Evolutionary conservation across 2,888 invertebrate genomes (phyloP).

Genomic region (Kryphioiulus occultus): DNA sequence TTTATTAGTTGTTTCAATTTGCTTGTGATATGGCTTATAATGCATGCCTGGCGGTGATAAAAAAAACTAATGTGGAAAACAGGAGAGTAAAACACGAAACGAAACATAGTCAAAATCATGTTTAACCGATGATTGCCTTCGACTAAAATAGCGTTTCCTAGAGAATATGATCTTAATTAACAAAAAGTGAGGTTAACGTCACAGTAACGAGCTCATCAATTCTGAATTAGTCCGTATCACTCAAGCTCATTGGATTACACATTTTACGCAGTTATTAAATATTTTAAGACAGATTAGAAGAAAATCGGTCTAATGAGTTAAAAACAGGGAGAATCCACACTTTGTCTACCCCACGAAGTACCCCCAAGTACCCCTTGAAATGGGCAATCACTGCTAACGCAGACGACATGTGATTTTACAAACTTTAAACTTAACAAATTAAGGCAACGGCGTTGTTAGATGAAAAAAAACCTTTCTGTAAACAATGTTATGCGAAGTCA

Average conservation of each 20-base stretch:
- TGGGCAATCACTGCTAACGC: not conserved
- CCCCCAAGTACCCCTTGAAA: not conserved
- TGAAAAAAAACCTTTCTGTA: no score
- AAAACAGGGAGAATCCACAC: not conserved
- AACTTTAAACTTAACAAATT: no score
- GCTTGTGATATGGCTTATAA: not conserved
- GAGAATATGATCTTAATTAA: not conserved
- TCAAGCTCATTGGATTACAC: not conserved
- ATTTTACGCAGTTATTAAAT: not conserved
- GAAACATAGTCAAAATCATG: no score
- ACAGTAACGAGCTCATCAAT: not conserved
- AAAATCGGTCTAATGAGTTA: not conserved
- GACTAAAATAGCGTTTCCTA: not conserved
- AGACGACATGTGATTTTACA: no score
- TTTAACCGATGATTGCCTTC: no score
- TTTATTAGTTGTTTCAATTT: no score
- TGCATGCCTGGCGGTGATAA: no score
- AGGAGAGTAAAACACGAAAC: not conserved
- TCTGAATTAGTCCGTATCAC: not conserved
- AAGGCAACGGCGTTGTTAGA: no score
- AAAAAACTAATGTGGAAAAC: not conserved
- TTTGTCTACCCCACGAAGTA: no score
- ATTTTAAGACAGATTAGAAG: not conserved
- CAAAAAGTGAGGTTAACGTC: not conserved
- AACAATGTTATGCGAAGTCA: no score